Percentiles rank a stretch among this genome's conserved stretches.
phyloP scores from a whole-genome alignment of 2,797 vertebrate species.

The Semaprochilodus insignis region DNA sequence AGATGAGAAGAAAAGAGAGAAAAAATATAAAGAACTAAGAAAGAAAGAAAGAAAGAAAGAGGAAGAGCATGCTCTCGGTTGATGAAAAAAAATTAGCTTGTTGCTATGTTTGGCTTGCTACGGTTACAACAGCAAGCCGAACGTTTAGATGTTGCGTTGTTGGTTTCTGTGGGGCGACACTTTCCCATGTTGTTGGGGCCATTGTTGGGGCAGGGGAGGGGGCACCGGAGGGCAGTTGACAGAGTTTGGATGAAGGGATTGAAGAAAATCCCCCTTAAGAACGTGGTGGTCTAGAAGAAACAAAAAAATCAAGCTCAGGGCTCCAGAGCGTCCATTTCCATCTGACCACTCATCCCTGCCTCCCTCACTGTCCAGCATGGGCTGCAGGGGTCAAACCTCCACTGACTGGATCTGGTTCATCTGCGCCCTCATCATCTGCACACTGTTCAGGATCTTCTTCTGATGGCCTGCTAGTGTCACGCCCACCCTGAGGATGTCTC shows the following conservation, averaged over 20 bases:
- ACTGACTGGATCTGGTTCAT: conserved; percentile 99
- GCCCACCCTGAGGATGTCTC: conserved; percentile 96
- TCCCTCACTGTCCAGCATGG: conserved; percentile 46
- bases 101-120: conserved; percentile 54
- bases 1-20: conserved; percentile 59
- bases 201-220: conserved; percentile 33
- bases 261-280: conserved; percentile 46
- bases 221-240: conserved; percentile 53
- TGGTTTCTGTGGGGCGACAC: conserved; percentile 47
- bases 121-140: conserved; percentile 20
- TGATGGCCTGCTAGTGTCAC: conserved; percentile 98
- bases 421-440: conserved; percentile 99
- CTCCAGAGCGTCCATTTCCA: conserved; percentile 52
- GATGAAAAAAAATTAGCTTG: conserved; percentile 62
- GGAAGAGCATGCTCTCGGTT: conserved; percentile 69
- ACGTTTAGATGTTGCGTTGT: conserved; percentile 23
- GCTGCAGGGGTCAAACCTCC: conserved; percentile 87
- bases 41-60: conserved; percentile 26
- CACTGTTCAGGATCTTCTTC: conserved; percentile 99
- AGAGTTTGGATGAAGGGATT: conserved; percentile 53
- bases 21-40: conserved; percentile 68
- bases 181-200: conserved; percentile 45
- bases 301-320: conserved; percentile 50
- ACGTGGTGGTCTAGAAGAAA: conserved; percentile 50
- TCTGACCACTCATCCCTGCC: conserved; percentile 57